Conservation (phyloP, 2,888 invertebrate genomes). For the Nebria salina region DNA sequence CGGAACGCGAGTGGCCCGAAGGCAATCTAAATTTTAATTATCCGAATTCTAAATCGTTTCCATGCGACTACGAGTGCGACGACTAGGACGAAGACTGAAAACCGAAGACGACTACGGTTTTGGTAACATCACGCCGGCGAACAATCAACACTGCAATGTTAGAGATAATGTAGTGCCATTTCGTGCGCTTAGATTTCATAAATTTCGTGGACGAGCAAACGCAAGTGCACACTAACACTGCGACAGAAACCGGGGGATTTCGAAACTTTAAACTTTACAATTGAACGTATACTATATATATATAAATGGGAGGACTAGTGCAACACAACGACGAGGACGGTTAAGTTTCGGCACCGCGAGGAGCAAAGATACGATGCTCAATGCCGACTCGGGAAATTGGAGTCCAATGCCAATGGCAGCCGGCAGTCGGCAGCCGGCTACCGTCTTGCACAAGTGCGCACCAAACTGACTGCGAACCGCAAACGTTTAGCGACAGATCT, state of each 20-base stretch:
- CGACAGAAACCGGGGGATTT: neutral
- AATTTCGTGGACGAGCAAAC: conserved; percentile 13
- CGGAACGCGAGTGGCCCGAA: conserved; percentile 40
- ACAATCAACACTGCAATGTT: conserved; percentile 36
- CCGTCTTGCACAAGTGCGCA: conserved; percentile 38
- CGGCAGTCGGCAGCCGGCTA: neutral
- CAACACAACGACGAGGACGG: conserved; percentile 16
- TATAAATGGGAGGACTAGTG: neutral
- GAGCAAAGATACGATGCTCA: neutral
- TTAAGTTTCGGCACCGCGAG: conserved; percentile 12
- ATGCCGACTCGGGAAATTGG: neutral
- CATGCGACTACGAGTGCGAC: conserved; percentile 7
- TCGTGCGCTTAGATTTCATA: conserved; percentile 32
- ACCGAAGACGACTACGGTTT: neutral
- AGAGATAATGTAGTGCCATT: conserved; percentile 33
- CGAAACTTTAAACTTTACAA: conserved; percentile 4
- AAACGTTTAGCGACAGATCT: conserved; percentile 23
- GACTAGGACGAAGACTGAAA: neutral
- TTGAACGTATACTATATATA: conserved; percentile 2
- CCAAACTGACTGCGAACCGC: conserved; percentile 37
- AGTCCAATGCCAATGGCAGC: neutral
- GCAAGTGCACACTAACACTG: neutral
- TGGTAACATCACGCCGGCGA: conserved; percentile 11
- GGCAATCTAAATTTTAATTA: conserved; percentile 52
- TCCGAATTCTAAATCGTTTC: conserved; percentile 50